phyloP scores from a whole-genome alignment of 2,113 vertebrate genomes.

The Scomber scombrus region DNA sequence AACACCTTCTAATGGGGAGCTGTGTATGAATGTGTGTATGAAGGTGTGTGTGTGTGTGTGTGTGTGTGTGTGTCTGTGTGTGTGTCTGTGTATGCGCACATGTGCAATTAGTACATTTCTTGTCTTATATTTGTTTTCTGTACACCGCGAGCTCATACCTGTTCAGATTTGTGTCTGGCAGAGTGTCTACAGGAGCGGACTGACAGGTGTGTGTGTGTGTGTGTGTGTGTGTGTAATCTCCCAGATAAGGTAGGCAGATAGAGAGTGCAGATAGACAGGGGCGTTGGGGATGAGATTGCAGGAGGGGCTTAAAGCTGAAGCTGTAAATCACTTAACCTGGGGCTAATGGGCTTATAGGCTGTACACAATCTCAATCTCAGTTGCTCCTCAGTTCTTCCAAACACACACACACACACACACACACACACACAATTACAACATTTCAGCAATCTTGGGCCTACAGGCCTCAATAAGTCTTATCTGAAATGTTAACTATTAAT shows the following conservation, averaged over 20 bases:
- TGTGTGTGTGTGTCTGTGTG: not conserved
- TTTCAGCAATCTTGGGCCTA: constrained; percentile 42
- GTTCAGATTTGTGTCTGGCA: constrained; percentile 23
- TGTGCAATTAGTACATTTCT: constrained; percentile 28
- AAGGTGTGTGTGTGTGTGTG: not conserved
- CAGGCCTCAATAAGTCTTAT: constrained; percentile 64
- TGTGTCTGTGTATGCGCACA: not conserved
- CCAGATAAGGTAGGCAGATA: constrained; percentile 76
- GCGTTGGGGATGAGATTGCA: constrained; percentile 74
- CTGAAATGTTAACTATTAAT: constrained; percentile 73
- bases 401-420: constrained; percentile 36
- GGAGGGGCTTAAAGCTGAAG: constrained; percentile 74
- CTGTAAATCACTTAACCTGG: constrained; percentile 84
- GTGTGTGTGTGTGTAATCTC: constrained; percentile 69
- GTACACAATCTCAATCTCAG: constrained; percentile 19
- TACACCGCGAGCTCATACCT: constrained; percentile 10
- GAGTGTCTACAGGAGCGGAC: constrained; percentile 38
- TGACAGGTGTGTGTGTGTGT: constrained; percentile 15
- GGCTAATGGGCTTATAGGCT: constrained; percentile 82
- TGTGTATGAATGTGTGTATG: constrained; percentile 10
- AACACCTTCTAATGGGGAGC: constrained; percentile 61
- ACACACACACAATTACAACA: constrained; percentile 33
- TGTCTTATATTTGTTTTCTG: constrained; percentile 42
- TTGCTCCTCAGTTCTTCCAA: too few species aligned
- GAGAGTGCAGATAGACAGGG: constrained; percentile 69